These are phyloP conservation scores for Litoditis marina DNA, from an alignment of 2,888 invertebrate species.

Conservation along the genomic window DNA sequence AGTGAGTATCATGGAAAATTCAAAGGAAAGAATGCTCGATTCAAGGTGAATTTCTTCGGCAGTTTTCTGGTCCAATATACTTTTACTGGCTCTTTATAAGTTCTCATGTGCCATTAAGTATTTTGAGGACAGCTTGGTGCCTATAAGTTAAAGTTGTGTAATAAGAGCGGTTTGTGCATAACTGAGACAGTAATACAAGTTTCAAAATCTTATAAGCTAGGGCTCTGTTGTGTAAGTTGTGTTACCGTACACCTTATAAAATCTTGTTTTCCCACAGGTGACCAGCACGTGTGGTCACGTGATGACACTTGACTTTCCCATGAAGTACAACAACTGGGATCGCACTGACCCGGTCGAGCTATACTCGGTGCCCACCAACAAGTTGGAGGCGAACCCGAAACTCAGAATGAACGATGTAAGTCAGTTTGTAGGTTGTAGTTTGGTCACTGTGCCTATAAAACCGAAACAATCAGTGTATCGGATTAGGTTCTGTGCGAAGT, in stretches of 20 bases:
- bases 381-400: slow-evolving; percentile 91
- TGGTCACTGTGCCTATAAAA: too few relatives aligned
- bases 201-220: background rate
- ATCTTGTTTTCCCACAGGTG: slow-evolving; percentile 73
- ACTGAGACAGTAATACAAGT: too few relatives aligned
- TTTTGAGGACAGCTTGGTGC: too few relatives aligned
- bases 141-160: too few relatives aligned
- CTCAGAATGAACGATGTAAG: slow-evolving; percentile 85
- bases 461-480: too few relatives aligned
- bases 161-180: background rate
- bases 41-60: slow-evolving; percentile 67
- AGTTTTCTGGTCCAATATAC: background rate
- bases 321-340: slow-evolving; percentile 95
- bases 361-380: slow-evolving; percentile 86
- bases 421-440: slow-evolving; percentile 45
- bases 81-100: background rate
- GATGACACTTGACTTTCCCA: slow-evolving; percentile 84
- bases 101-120: background rate
- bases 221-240: too few relatives aligned
- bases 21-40: slow-evolving; percentile 70
- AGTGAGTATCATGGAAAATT: slow-evolving; percentile 90
- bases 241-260: too few relatives aligned
- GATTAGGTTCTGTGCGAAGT: too few relatives aligned
- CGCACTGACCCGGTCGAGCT: slow-evolving; percentile 91
- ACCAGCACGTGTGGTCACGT: slow-evolving; percentile 99